phyloP scores from a whole-genome alignment of 2,797 vertebrate genomes.

The Muscicapa striata region DNA sequence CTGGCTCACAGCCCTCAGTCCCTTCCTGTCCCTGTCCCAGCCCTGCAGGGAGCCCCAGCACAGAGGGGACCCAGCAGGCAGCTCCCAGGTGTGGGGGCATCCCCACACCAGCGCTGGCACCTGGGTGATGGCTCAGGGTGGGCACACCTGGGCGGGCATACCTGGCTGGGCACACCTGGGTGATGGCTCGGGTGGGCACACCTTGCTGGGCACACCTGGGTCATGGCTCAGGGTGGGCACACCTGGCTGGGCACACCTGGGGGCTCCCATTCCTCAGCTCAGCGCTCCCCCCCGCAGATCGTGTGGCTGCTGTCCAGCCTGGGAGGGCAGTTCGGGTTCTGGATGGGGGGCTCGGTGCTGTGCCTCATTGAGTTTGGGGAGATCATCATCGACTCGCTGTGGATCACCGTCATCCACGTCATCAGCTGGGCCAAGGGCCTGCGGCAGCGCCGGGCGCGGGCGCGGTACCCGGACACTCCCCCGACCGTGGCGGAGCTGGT shows the following conservation, averaged over 20 bases:
- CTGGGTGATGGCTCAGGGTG: rapidly evolving
- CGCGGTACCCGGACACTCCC: neutral
- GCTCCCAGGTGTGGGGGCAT: neutral
- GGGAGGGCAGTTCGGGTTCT: conserved; percentile 84
- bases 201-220: too few relatives aligned
- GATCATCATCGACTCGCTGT: conserved; percentile 82
- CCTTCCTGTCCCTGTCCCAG: rapidly evolving
- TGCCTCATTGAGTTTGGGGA: conserved; percentile 83
- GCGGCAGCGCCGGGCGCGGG: conserved; percentile 28
- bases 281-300: conserved; percentile 45
- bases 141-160: too few relatives aligned
- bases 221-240: too few relatives aligned
- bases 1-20: neutral
- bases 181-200: too few relatives aligned
- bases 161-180: too few relatives aligned
- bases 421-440: conserved; percentile 64
- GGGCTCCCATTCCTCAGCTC: rapidly evolving
- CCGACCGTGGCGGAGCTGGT: conserved; percentile 75
- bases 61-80: neutral
- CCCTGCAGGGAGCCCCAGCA: neutral
- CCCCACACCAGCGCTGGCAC: neutral
- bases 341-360: conserved; percentile 85
- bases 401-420: conserved; percentile 78
- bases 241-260: too few relatives aligned
- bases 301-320: conserved; percentile 82